Evolutionary conservation across 2,113 vertebrate species (phyloP).

Genomic region (Naja naja): DNA sequence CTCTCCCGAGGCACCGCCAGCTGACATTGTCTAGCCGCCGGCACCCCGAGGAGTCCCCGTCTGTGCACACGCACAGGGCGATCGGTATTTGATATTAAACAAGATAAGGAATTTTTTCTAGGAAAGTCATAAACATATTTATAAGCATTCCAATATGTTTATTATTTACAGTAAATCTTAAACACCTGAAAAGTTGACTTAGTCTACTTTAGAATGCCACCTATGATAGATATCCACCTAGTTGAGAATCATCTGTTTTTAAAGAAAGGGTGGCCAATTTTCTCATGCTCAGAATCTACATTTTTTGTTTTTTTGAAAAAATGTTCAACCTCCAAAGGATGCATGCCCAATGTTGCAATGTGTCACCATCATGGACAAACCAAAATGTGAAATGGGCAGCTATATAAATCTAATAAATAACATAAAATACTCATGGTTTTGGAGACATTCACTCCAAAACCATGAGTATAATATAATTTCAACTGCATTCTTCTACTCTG

Average conservation of each 20-base stretch:
- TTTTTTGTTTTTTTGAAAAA: neutral
- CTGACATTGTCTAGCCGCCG: too few relatives aligned
- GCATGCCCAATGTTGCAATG: neutral
- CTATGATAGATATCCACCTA: neutral
- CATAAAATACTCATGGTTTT: neutral
- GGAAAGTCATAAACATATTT: neutral
- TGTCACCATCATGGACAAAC: neutral
- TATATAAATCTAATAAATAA: neutral
- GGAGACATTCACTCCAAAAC: neutral
- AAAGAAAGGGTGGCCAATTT: neutral
- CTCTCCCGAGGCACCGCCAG: too few relatives aligned
- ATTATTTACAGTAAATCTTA: neutral
- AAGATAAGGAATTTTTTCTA: neutral
- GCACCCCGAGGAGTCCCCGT: too few relatives aligned
- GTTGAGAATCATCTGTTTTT: neutral
- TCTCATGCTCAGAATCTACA: neutral
- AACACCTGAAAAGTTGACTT: neutral
- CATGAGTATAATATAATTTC: neutral
- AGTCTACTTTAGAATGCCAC: neutral
- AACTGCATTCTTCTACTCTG: neutral
- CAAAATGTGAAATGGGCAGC: neutral
- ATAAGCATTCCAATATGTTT: neutral
- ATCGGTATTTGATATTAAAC: too few relatives aligned
- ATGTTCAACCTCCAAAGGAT: neutral
- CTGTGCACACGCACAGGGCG: too few relatives aligned